Evolutionary conservation across 2,113 vertebrate species (phyloP), one percentile per base, ranked within the genome.

Genomic region (Vulpes ferrilata): DNA sequence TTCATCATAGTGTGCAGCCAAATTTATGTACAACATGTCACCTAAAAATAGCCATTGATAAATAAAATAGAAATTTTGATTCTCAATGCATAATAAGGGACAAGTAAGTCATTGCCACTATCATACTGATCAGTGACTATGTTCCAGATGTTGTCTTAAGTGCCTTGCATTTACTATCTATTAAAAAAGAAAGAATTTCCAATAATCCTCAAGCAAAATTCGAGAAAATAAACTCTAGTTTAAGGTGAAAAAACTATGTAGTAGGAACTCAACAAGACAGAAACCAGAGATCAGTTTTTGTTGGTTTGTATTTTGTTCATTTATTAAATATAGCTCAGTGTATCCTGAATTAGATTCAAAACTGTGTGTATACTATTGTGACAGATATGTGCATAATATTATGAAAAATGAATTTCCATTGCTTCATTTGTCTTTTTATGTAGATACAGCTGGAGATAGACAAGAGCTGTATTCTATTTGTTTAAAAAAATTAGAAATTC

Each of bases 401-500:
- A n/a, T 48, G 74, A 55, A 80, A 67, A 89, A 59, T 0, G 1
- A 35, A 35, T n/a, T 69, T 88, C 35, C 7, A 20, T 64, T 51
- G 19, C 13, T 85, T 82, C 7, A 43, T 80, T 95, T 79, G 64
- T 43, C 5, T 82, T 73, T 62, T 74, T 57, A 23, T 69, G 5
- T 59, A 76, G 55, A 35, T 53, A 69, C 3, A 89, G 32, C 11
- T 95, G 38, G 3, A 48, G 4, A 64, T 73, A 30, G 30, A 53
- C 0, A 93, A 53, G 22, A 43, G 5, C n/a, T 90, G 57, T 80
- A 88, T 59, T 95, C 15, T 76, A 22, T 38, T 86, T 82, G 13
- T 67, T 93, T 97, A 62, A 57, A 97, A 97, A 93, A 74, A 25
- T 81, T 30, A 91, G 19, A 95, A 76, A 43, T 48, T 35, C 5